Percentiles rank a stretch among this genome's conserved stretches.
Evolutionary conservation across 2,797 vertebrate species (phyloP).

Genomic region (Erpetoichthys calabaricus): DNA sequence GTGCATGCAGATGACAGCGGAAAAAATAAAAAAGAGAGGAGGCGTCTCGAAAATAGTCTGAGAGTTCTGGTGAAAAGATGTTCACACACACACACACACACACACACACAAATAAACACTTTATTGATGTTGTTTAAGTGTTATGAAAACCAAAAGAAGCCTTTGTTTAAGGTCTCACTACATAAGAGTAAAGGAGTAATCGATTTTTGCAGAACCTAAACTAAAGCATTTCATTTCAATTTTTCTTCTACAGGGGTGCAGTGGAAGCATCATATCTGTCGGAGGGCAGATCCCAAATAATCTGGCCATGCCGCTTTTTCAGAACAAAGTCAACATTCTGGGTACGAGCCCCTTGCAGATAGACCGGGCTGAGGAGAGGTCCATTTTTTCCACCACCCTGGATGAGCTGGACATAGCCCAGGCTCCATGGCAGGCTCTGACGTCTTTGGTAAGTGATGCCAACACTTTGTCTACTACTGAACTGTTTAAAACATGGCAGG

Average conservation of each 20-base stretch:
- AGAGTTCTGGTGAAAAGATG: too few species aligned
- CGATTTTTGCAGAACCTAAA: not conserved
- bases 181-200: too few species aligned
- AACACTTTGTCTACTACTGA: conserved; percentile 15
- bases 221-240: not conserved
- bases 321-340: conserved; percentile 71
- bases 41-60: too few species aligned
- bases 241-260: conserved; percentile 51
- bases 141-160: too few species aligned
- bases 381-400: conserved; percentile 70
- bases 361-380: conserved; percentile 76
- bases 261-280: conserved; percentile 82
- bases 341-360: conserved; percentile 79
- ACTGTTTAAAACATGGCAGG: conserved; percentile 3
- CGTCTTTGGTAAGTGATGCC: conserved; percentile 55
- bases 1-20: too few species aligned
- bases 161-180: too few species aligned
- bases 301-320: conserved; percentile 70
- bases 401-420: conserved; percentile 75
- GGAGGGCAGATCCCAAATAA: conserved; percentile 94
- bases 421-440: conserved; percentile 83
- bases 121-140: too few species aligned
- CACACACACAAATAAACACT: too few species aligned
- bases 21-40: too few species aligned
- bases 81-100: too few species aligned